phyloP scores from a whole-genome alignment of 2,888 invertebrate genomes.

The Hyposoter dolosus region DNA sequence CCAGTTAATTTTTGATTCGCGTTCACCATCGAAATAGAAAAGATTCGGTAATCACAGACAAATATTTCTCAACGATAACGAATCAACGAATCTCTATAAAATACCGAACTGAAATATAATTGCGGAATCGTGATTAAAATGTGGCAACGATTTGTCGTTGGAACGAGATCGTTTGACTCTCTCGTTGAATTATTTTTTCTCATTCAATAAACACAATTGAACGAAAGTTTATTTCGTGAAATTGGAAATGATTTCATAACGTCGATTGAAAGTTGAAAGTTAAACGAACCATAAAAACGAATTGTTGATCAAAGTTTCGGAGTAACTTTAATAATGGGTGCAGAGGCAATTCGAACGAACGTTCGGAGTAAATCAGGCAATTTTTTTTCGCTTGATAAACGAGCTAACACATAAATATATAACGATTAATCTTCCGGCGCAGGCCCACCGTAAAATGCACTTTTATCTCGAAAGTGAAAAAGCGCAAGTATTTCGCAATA shows the following conservation, averaged over 20 bases:
- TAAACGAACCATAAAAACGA: not conserved
- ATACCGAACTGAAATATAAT: not conserved
- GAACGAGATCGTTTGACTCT: not conserved
- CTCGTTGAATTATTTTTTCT: not conserved
- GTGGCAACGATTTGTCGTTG: too few relatives aligned
- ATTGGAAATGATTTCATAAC: not conserved
- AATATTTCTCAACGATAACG: too few relatives aligned
- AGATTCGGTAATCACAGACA: too few relatives aligned
- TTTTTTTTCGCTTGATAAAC: not conserved
- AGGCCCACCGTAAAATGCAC: not conserved
- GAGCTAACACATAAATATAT: not conserved
- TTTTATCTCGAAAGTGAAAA: not conserved
- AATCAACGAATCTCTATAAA: too few relatives aligned
- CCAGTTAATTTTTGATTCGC: not conserved
- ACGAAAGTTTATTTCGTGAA: not conserved
- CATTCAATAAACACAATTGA: not conserved
- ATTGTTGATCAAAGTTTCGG: not conserved
- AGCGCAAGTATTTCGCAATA: constrained; percentile 21
- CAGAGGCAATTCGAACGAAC: not conserved
- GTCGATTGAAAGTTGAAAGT: not conserved
- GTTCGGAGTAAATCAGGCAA: not conserved
- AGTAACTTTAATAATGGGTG: not conserved
- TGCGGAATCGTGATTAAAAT: not conserved
- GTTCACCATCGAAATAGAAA: not conserved
- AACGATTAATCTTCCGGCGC: not conserved